Conservation (phyloP, 2,113 vertebrate species). For the Rhineura floridana region DNA sequence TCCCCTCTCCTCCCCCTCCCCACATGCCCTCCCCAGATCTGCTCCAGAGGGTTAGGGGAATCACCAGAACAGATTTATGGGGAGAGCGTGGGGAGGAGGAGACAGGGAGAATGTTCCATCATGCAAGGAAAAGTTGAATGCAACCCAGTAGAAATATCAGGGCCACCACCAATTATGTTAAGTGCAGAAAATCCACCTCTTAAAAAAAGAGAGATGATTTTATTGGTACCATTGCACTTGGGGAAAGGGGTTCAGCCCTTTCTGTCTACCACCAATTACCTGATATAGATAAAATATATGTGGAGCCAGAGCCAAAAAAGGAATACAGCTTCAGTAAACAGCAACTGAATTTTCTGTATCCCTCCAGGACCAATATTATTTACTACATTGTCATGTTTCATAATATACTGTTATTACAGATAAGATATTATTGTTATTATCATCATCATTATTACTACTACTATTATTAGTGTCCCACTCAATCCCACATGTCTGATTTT, state of each 20-base stretch:
- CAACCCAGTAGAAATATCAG: too few species aligned
- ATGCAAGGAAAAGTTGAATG: too few species aligned
- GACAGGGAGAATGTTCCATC: too few species aligned
- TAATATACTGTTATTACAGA: background rate
- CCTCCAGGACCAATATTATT: background rate
- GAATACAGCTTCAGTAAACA: background rate
- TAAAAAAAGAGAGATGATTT: background rate
- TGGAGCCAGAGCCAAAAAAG: background rate
- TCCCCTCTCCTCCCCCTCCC: too few species aligned
- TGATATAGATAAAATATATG: background rate
- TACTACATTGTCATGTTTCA: background rate
- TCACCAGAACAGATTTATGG: too few species aligned
- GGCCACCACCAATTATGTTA: background rate
- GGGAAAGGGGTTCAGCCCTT: background rate
- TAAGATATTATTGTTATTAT: too few species aligned
- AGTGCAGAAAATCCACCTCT: background rate
- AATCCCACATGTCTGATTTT: background rate
- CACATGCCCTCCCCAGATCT: too few species aligned
- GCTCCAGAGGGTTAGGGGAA: too few species aligned
- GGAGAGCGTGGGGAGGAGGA: too few species aligned
- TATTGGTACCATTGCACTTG: background rate
- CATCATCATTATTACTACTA: too few species aligned
- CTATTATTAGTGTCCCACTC: background rate
- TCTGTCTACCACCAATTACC: background rate
- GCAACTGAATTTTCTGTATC: background rate